Percentiles rank a stretch among this genome's conserved stretches.
phyloP scores from a whole-genome alignment of 2,113 vertebrate genomes.

The Pampusana beccarii region DNA sequence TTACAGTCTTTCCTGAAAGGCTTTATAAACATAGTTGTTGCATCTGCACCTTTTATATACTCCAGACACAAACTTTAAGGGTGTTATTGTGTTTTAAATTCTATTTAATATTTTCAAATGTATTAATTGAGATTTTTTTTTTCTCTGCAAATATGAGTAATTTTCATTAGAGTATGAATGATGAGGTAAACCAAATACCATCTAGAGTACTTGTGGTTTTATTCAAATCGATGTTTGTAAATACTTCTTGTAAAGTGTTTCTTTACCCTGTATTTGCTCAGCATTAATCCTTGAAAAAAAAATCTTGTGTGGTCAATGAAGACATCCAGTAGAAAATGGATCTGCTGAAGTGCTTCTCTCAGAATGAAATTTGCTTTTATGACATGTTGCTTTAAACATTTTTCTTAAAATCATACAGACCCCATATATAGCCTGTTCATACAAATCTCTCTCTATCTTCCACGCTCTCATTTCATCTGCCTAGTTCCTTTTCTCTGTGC shows the following conservation, averaged over 20 bases:
- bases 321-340: slow-evolving; percentile 29
- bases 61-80: neutral
- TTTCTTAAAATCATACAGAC: neutral
- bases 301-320: neutral
- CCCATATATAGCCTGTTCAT: neutral
- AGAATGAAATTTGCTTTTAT: neutral
- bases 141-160: neutral
- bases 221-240: slow-evolving; percentile 64
- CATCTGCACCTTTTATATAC: neutral
- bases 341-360: slow-evolving; percentile 9
- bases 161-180: slow-evolving; percentile 52
- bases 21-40: neutral
- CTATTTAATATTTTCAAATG: neutral
- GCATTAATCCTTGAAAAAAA: slow-evolving; percentile 33
- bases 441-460: neutral
- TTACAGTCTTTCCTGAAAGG: neutral
- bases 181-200: slow-evolving; percentile 56
- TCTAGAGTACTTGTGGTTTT: slow-evolving; percentile 60
- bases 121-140: neutral
- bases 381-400: neutral
- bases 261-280: slow-evolving; percentile 47
- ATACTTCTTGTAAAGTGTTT: slow-evolving; percentile 53
- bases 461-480: neutral
- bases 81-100: neutral
- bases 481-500: neutral